Evolutionary conservation across 2,888 invertebrate species (phyloP).

Genomic region (Eutolmus rufibarbis): DNA sequence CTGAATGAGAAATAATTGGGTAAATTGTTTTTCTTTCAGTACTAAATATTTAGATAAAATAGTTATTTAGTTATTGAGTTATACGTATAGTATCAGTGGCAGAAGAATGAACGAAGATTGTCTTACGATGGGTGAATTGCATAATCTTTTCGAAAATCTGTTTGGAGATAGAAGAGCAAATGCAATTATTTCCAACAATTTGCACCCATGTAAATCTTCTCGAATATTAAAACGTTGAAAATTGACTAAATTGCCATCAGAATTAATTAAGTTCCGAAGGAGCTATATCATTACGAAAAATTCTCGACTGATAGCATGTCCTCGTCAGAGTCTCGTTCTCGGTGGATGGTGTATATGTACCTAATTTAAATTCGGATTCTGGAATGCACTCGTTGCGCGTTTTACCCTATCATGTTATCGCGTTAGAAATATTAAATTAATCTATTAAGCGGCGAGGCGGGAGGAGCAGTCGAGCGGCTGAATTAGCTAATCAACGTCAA

Average conservation of each 20-base stretch:
- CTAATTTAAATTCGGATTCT: background rate
- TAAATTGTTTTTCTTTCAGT: no score
- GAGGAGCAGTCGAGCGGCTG: background rate
- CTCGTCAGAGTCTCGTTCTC: background rate
- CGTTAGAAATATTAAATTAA: conserved; percentile 8
- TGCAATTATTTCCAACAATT: background rate
- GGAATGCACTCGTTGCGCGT: background rate
- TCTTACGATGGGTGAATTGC: background rate
- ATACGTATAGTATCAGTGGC: no score
- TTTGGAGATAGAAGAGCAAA: background rate
- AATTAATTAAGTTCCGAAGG: background rate
- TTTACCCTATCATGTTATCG: background rate
- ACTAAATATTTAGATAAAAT: no score
- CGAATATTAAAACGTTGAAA: background rate
- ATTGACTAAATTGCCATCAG: background rate
- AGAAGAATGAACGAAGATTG: background rate
- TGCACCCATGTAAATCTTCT: background rate
- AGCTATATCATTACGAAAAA: background rate
- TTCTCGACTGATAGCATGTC: background rate
- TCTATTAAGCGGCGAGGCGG: background rate
- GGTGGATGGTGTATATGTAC: background rate
- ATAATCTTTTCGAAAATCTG: background rate
- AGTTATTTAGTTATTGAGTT: no score
- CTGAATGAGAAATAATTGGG: no score
- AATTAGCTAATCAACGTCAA: conserved; percentile 25